phyloP scores from a whole-genome alignment of 1,140 invertebrate genomes.

The Zaprionus vittiger region DNA sequence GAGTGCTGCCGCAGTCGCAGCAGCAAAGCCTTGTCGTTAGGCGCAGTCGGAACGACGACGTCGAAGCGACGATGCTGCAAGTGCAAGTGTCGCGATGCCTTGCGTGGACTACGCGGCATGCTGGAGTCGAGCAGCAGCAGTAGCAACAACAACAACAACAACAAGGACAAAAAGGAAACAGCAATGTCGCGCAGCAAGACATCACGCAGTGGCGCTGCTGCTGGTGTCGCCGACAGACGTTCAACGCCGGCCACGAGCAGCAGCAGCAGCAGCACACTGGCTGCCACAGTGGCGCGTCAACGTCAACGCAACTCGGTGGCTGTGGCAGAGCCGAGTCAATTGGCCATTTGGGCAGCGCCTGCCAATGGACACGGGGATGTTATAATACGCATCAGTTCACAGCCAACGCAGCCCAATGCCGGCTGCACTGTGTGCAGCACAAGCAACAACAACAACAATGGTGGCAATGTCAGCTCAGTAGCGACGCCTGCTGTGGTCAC shows the following conservation, averaged over 20 bases:
- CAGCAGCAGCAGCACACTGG: conserved; percentile 3
- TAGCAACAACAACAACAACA: conserved; percentile 6
- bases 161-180: conserved; percentile 46
- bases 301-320: conserved; percentile 68
- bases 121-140: conserved; percentile 40
- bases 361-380: conserved; percentile 59
- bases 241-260: conserved; percentile 55
- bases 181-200: conserved; percentile 34
- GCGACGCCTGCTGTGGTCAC: conserved; percentile 38
- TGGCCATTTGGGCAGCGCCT: conserved; percentile 63
- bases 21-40: conserved; percentile 54
- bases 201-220: conserved; percentile 35
- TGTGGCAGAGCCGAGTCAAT: conserved; percentile 61
- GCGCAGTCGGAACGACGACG: conserved; percentile 29
- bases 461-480: conserved; percentile 1
- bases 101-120: conserved; percentile 57
- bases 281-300: conserved; percentile 12
- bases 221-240: conserved; percentile 46
- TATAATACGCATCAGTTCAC: conserved; percentile 71
- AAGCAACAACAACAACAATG: conserved; percentile 8
- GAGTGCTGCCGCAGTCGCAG: conserved; percentile 75
- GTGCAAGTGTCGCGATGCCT: conserved; percentile 71
- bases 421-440: conserved; percentile 2
- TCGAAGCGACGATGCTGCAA: conserved; percentile 72
- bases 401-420: conserved; percentile 33